Conservation (phyloP, 1,140 invertebrate genomes). For the Orussus abietinus region DNA sequence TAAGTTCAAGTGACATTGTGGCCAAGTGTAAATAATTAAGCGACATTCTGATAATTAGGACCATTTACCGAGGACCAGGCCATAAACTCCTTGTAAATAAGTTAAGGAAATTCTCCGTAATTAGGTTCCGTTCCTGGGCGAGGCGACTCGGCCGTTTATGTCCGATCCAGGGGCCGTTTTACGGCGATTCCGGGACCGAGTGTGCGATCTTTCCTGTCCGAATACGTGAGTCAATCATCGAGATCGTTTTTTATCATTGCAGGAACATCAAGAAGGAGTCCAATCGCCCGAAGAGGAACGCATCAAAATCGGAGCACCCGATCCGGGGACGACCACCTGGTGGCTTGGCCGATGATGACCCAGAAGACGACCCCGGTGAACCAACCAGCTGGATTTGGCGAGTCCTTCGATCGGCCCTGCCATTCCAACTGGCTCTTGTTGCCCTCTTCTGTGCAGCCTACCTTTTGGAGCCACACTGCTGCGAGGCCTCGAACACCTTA, state of each 20-base stretch:
- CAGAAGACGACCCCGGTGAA: slow-evolving; percentile 51
- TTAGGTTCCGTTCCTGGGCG: no score
- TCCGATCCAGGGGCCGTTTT: no score
- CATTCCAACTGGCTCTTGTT: slow-evolving; percentile 78
- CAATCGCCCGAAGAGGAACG: slow-evolving; percentile 7
- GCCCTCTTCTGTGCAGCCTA: slow-evolving; percentile 77
- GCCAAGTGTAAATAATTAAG: no score
- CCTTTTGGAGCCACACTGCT: slow-evolving; percentile 77
- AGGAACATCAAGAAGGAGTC: slow-evolving; percentile 44
- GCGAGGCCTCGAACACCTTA: slow-evolving; percentile 80
- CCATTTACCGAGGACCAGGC: no score
- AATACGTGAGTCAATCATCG: no score
- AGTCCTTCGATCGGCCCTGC: slow-evolving; percentile 70
- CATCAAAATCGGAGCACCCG: slow-evolving; percentile 13
- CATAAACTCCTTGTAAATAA: no score
- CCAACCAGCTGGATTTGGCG: slow-evolving; percentile 67
- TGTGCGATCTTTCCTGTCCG: no score
- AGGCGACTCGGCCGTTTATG: no score
- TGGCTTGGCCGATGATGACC: slow-evolving; percentile 34
- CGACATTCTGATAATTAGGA: no score
- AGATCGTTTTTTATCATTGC: slow-evolving; percentile 17
- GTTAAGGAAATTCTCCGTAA: no score
- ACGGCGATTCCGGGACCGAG: no score
- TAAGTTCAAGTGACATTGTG: no score
- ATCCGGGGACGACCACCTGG: slow-evolving; percentile 34